These are phyloP conservation scores for Ectropis crepuscularia DNA, from an alignment of 2,888 invertebrate genomes.

Conservation along the genomic window DNA sequence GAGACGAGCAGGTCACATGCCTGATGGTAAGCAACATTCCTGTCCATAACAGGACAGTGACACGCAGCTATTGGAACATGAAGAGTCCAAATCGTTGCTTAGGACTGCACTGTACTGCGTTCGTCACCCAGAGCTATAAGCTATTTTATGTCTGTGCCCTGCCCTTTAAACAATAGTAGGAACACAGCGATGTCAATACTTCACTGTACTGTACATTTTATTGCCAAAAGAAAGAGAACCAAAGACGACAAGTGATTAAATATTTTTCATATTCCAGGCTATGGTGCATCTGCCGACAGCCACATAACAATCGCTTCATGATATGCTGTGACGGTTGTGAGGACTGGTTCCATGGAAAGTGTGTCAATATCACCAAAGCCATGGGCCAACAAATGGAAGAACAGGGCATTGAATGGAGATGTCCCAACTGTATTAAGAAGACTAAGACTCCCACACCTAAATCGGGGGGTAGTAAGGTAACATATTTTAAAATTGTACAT, in stretches of 20 bases:
- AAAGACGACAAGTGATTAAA: neutral
- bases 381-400: constrained; percentile 97
- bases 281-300: constrained; percentile 98
- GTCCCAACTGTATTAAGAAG: constrained; percentile 91
- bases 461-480: constrained; percentile 55
- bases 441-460: constrained; percentile 59
- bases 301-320: constrained; percentile 98
- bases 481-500: constrained; percentile 3
- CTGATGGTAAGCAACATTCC: too few species aligned
- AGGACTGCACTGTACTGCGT: too few species aligned
- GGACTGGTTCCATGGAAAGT: constrained; percentile 99
- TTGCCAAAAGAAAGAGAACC: neutral
- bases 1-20: too few species aligned
- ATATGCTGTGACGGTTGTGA: constrained; percentile 98
- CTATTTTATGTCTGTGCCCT: too few species aligned
- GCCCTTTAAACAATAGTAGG: too few species aligned
- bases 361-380: constrained; percentile 95
- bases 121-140: too few species aligned
- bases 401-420: constrained; percentile 94
- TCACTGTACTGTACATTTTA: too few species aligned
- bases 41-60: too few species aligned
- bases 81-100: too few species aligned
- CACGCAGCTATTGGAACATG: too few species aligned
- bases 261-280: constrained; percentile 77
- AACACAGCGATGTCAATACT: neutral